Percentiles rank a stretch among this genome's conserved stretches.
Conservation (phyloP, 1,140 invertebrate genomes). For the Arctopsyche grandis region DNA sequence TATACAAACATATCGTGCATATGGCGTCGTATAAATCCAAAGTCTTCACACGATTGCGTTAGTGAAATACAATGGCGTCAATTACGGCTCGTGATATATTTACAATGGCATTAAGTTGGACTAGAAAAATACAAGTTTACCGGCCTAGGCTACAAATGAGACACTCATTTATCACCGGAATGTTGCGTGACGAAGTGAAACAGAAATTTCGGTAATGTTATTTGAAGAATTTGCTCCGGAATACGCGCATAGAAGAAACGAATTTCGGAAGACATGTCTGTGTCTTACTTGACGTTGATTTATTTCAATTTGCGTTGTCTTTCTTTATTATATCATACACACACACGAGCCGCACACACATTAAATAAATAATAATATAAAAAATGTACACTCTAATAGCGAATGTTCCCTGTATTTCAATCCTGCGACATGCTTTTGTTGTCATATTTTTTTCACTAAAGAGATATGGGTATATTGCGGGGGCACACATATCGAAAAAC, state of each 20-base stretch:
- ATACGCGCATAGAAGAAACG: constrained; percentile 38
- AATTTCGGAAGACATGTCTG: constrained; percentile 37
- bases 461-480: neutral
- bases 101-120: neutral
- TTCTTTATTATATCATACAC: constrained; percentile 28
- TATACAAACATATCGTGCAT: too few relatives aligned
- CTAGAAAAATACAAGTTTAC: neutral
- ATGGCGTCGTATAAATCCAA: too few relatives aligned
- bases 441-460: neutral
- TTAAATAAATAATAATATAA: constrained; percentile 4
- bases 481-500: constrained; percentile 48
- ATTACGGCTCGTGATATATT: neutral
- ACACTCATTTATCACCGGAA: constrained; percentile 38
- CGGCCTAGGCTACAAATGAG: constrained; percentile 28
- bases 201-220: constrained; percentile 42
- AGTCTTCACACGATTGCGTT: too few relatives aligned
- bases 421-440: neutral
- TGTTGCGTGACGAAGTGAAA: constrained; percentile 41
- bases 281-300: constrained; percentile 37
- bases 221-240: constrained; percentile 39
- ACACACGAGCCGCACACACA: neutral
- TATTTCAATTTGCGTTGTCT: constrained; percentile 37
- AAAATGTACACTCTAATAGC: too few relatives aligned
- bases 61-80: neutral
- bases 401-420: neutral